Evolutionary conservation across 1,140 invertebrate species (phyloP).

Genomic region (Drosophila trapezifrons): DNA sequence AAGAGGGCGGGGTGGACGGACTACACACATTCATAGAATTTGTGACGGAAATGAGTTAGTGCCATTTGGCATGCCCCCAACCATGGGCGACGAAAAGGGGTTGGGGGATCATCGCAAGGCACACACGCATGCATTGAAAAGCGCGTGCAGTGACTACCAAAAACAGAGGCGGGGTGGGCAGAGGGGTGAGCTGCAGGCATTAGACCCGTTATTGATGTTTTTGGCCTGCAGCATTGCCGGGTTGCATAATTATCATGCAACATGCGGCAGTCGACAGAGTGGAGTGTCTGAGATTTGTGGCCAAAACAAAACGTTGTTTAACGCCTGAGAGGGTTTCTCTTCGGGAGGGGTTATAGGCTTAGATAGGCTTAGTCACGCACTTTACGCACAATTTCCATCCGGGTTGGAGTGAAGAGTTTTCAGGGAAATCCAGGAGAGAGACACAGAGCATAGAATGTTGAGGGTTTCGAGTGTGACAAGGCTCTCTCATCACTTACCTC

Average conservation of each 20-base stretch:
- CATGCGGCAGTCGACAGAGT: slow-evolving; percentile 52
- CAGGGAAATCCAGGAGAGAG: neutral
- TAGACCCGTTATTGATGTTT: slow-evolving; percentile 30
- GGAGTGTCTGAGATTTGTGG: slow-evolving; percentile 64
- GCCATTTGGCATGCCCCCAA: slow-evolving; percentile 58
- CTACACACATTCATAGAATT: slow-evolving; percentile 70
- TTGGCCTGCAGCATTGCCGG: slow-evolving; percentile 58
- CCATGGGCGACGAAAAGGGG: neutral
- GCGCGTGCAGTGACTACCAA: slow-evolving; percentile 57
- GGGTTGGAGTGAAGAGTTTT: slow-evolving; percentile 22
- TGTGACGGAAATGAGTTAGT: slow-evolving; percentile 79
- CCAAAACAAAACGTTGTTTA: slow-evolving; percentile 66
- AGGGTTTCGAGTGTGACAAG: too few species aligned
- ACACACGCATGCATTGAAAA: slow-evolving; percentile 48
- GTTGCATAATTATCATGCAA: slow-evolving; percentile 78
- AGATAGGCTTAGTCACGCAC: slow-evolving; percentile 57
- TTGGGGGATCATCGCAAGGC: slow-evolving; percentile 6
- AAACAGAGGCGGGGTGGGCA: slow-evolving; percentile 1
- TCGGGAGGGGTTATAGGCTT: neutral
- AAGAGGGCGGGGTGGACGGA: neutral
- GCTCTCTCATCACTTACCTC: too few species aligned
- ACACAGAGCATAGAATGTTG: neutral
- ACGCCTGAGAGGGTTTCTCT: slow-evolving; percentile 39
- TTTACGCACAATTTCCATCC: slow-evolving; percentile 56
- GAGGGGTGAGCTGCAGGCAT: too few species aligned